Conservation (phyloP, 2,888 invertebrate species). For the Calameuta filiformis region DNA sequence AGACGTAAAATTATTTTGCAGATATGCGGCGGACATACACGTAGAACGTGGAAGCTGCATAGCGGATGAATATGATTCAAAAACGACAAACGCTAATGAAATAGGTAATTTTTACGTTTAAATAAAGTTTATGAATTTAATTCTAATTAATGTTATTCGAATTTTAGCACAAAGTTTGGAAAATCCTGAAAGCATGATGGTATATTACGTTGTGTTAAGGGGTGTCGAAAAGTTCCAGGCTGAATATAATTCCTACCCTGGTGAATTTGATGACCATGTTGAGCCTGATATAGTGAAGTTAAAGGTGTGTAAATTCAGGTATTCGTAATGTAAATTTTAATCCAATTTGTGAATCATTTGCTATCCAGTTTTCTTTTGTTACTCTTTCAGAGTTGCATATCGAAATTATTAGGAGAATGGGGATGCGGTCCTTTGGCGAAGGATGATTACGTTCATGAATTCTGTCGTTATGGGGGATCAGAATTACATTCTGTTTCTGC, state of each 20-base stretch:
- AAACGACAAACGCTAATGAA: slow-evolving; percentile 71
- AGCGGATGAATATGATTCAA: slow-evolving; percentile 81
- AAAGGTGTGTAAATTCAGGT: slow-evolving; percentile 69
- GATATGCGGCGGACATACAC: slow-evolving; percentile 84
- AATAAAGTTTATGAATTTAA: slow-evolving; percentile 30
- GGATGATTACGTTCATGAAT: slow-evolving; percentile 95
- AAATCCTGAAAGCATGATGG: slow-evolving; percentile 86
- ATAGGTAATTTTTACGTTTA: slow-evolving; percentile 63
- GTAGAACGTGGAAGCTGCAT: slow-evolving; percentile 84
- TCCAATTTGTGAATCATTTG: background rate
- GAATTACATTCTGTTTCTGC: slow-evolving; percentile 96
- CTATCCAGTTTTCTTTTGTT: background rate
- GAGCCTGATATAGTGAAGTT: slow-evolving; percentile 91
- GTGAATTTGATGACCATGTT: slow-evolving; percentile 84
- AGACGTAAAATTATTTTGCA: slow-evolving; percentile 88
- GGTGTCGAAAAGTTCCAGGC: slow-evolving; percentile 91
- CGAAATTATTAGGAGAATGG: slow-evolving; percentile 86
- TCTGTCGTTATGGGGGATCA: slow-evolving; percentile 94
- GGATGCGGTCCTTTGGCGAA: slow-evolving; percentile 81
- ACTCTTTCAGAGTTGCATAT: slow-evolving; percentile 67
- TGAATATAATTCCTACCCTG: slow-evolving; percentile 91
- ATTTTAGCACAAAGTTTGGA: slow-evolving; percentile 77
- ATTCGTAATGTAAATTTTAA: background rate
- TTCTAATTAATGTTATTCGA: slow-evolving; percentile 30
- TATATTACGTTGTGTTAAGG: slow-evolving; percentile 89